These are phyloP conservation scores for Oxycera nigricornis DNA, from an alignment of 2,888 invertebrate species.

Conservation along the genomic window DNA sequence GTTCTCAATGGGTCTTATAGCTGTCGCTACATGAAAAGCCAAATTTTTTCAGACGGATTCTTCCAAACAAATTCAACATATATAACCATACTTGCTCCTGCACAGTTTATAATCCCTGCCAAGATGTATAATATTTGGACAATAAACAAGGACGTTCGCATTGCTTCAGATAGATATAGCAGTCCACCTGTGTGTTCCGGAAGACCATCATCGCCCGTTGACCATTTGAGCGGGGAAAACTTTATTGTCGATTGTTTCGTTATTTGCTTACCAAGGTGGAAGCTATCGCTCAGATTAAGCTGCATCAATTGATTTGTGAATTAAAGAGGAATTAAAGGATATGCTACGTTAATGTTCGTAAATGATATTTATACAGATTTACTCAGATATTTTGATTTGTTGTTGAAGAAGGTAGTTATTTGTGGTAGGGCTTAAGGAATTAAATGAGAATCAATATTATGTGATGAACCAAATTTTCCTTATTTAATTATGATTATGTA, in stretches of 20 bases:
- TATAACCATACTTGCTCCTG: no score
- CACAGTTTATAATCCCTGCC: no score
- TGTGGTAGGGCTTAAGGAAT: no score
- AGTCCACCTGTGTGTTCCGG: constrained; percentile 12
- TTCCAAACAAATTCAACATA: no score
- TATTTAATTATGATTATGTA: no score
- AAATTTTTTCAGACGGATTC: no score
- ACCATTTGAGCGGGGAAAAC: constrained; percentile 48
- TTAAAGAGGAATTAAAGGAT: constrained; percentile 48
- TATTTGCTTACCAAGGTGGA: constrained; percentile 50
- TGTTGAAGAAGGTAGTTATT: no score
- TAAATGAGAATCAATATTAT: no score
- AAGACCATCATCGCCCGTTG: constrained; percentile 35
- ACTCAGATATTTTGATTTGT: neutral
- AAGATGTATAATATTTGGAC: no score
- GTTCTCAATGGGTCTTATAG: no score
- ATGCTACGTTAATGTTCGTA: constrained; percentile 6
- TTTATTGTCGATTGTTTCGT: constrained; percentile 52
- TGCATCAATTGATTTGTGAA: constrained; percentile 48
- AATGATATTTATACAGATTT: neutral
- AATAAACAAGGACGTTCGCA: constrained; percentile 3
- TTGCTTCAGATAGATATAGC: neutral
- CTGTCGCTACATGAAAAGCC: no score
- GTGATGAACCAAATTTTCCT: no score
- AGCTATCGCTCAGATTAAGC: constrained; percentile 48